Evolutionary conservation across 2,113 vertebrate species (phyloP), one percentile per base, ranked within the genome.

Genomic region (Aegithalos caudatus): DNA sequence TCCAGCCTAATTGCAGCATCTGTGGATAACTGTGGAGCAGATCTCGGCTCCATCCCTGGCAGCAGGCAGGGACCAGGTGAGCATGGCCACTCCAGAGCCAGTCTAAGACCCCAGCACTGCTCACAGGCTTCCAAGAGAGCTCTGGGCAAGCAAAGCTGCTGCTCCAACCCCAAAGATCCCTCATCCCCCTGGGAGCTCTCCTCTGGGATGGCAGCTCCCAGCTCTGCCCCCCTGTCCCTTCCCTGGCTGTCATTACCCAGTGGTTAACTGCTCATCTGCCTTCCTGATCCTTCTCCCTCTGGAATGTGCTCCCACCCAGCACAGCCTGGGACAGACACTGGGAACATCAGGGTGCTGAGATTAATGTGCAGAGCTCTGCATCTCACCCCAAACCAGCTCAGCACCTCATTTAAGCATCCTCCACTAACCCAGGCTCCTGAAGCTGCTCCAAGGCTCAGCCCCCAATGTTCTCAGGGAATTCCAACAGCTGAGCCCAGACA

Each of bases 1-100:
- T 7, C 42, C 29, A 37, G 79, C 15, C 9, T 17, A 45, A 97
- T 66, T 83, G 86, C 93, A 96, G 96, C 93, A 92, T 92, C 97
- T 97, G 95, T 76, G 93, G 91, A 42, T 51, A 80, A 93, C 86
- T 42, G 9, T 2, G 4, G 71, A 81, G 92, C 27, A 7, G 69
- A 67, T 33, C 24, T 92, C 33, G 0, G 82, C 66, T 53, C 54
- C 12, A 0, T 11, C 47, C 28, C 44, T 3, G 0, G 50, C 88
- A 65, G 61, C 60, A 7, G 50, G 61, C 48, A 54, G 77, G 38
- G 53, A 44, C 27, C 12, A 28, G 84, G 51, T 8, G 25, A 31
- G 66, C 24, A 11, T 1, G 45, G 47, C 3, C 1, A 1, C 37
- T 48, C 7, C 3, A 3, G 47, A 71, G 61, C 48, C 67, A 65